Base-by-base conservation (phyloP, 2,113 vertebrate genomes). In the Progne subis region DNA sequence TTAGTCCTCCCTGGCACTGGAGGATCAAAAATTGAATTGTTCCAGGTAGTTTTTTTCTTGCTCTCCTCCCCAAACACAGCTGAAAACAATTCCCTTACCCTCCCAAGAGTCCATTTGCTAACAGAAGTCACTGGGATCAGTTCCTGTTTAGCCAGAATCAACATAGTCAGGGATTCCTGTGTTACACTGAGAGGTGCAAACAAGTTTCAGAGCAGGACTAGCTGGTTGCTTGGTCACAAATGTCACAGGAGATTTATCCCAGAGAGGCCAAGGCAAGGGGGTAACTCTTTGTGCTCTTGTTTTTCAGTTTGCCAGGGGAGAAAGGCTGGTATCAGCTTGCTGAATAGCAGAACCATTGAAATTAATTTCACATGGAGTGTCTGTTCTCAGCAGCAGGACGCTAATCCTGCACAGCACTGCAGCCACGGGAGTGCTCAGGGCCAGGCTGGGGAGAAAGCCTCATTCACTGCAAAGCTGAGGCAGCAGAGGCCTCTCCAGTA, bases 321-420 rank as follows among this genome's bases (percentile, higher is more conserved):
- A 86, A 86, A 31, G 50, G 80, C 63, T 92, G 93, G 14, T 91
- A 91, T 55, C 82, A 90, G 87, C 84, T 79, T 80, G 53, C 23
- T 61, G 67, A 89, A 70, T 2, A 94, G 75, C 82, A 95, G 84
- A 95, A 82, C 37, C 81, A 89, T 70, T 43, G 79, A 94, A 97
- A 97, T 96, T 89, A 79, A 87, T 92, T 94, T 94, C 86, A 94
- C 32, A 88, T 76, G 86, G 89, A 64, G 60, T 6, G 28, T 71
- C 89, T 92, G 81, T 59, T 94, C 86, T 85, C 61, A 85, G 69
- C 91, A 88, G 86, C 43, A 65, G 81, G 84, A 89, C 34, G 86
- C 53, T 95, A 90, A 95, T 87, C 89, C 55, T 25, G 21, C 8
- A 18, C 75, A 93, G 79, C 41, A 37, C 71, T 80, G 50, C 41